phyloP scores from a whole-genome alignment of 2,888 invertebrate genomes.

The Eilema caniola region DNA sequence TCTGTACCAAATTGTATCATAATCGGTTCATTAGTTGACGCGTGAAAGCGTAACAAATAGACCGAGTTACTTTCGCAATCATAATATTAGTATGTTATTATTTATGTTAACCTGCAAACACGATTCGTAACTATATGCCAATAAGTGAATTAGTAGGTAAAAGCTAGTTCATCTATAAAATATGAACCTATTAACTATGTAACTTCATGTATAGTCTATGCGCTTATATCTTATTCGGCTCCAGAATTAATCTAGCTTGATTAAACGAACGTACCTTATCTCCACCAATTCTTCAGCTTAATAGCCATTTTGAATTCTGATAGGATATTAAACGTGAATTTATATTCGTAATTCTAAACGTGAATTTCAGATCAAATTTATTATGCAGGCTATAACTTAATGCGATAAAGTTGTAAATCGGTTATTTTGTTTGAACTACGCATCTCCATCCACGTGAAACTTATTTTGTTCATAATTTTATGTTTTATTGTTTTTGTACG shows the following conservation, averaged over 20 bases:
- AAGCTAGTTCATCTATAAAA: not conserved
- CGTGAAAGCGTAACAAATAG: no score
- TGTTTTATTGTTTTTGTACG: no score
- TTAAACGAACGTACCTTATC: conserved; percentile 8
- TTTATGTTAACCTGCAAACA: no score
- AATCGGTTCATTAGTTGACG: no score
- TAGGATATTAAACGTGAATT: not conserved
- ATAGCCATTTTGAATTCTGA: conserved; percentile 5
- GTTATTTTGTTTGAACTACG: no score
- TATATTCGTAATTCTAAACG: not conserved
- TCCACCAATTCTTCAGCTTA: conserved; percentile 2
- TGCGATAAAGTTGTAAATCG: not conserved
- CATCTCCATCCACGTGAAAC: no score
- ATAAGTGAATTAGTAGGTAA: not conserved
- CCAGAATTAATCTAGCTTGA: conserved; percentile 10
- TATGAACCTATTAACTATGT: not conserved
- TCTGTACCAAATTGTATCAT: no score
- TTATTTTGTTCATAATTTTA: no score
- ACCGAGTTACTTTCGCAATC: no score
- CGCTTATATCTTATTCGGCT: not conserved
- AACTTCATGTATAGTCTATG: conserved; percentile 7
- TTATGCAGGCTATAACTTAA: not conserved
- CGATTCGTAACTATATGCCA: no score
- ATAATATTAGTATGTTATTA: no score
- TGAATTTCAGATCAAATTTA: not conserved